Conservation (phyloP, 1,140 invertebrate genomes). For the Babylonia areolata region DNA sequence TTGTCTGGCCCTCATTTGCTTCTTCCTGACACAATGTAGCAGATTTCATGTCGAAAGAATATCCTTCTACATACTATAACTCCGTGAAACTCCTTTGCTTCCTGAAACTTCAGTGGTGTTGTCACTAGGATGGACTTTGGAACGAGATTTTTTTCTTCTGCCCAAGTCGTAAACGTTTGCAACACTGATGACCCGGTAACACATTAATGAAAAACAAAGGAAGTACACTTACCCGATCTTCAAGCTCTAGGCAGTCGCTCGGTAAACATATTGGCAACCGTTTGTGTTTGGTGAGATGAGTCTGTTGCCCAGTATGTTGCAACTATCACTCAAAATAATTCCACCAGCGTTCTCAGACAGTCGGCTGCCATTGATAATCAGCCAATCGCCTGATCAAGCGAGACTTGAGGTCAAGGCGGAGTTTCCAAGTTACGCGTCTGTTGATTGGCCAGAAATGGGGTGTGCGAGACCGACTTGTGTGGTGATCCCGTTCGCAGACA, state of each 20-base stretch:
- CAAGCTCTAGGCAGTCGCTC: neutral
- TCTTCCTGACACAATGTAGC: too few relatives aligned
- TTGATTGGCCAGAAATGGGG: constrained; percentile 50
- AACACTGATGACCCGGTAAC: neutral
- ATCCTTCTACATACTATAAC: too few relatives aligned
- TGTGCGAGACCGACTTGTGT: constrained; percentile 26
- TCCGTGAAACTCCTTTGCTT: too few relatives aligned
- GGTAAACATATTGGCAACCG: neutral
- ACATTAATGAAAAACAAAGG: neutral
- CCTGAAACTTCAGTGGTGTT: neutral
- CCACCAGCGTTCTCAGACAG: neutral
- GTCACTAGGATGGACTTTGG: constrained; percentile 22
- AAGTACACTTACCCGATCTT: constrained; percentile 31
- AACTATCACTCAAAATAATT: constrained; percentile 3
- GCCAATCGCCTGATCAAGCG: constrained; percentile 49
- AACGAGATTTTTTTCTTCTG: neutral
- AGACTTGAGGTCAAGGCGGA: constrained; percentile 32
- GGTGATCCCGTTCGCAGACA: neutral
- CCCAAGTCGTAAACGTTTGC: neutral
- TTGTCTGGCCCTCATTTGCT: neutral
- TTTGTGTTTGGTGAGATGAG: neutral
- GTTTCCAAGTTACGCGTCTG: neutral
- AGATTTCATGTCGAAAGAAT: too few relatives aligned
- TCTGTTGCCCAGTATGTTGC: neutral
- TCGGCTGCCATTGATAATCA: constrained; percentile 32